phyloP scores from a whole-genome alignment of 2,888 invertebrate genomes.

The Diaperis boleti region DNA sequence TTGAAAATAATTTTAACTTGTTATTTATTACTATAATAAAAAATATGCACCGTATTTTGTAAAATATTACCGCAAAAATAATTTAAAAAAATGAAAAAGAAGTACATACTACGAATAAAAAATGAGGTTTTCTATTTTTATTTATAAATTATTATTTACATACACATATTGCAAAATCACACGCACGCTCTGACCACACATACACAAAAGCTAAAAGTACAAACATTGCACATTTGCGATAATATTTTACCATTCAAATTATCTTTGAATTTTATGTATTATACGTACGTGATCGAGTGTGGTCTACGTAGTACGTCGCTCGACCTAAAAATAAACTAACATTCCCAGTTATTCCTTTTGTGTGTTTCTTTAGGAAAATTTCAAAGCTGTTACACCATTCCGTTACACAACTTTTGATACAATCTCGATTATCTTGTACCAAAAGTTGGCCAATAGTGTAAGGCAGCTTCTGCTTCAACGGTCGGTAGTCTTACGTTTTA shows the following conservation, averaged over 20 bases:
- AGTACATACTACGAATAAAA: slow-evolving; percentile 15
- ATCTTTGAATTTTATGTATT: slow-evolving; percentile 45
- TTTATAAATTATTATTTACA: slow-evolving; percentile 47
- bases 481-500: slow-evolving; percentile 35
- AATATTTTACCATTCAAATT: slow-evolving; percentile 61
- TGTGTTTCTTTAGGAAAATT: neutral
- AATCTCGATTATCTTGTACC: no score
- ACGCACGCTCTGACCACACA: slow-evolving; percentile 47
- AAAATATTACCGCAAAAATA: slow-evolving; percentile 62
- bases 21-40: slow-evolving; percentile 7
- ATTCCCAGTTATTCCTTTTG: slow-evolving; percentile 42
- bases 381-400: neutral
- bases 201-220: slow-evolving; percentile 45
- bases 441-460: no score
- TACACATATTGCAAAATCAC: slow-evolving; percentile 46
- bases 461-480: no score
- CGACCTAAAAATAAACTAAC: slow-evolving; percentile 52
- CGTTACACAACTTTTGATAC: no score
- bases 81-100: slow-evolving; percentile 5
- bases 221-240: slow-evolving; percentile 58
- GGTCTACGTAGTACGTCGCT: slow-evolving; percentile 40
- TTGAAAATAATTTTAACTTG: slow-evolving; percentile 32
- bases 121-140: slow-evolving; percentile 39
- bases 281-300: slow-evolving; percentile 60
- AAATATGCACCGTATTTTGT: slow-evolving; percentile 48